A percentile compares a stretch with the other conserved stretches of the same genome.
phyloP scores from a whole-genome alignment of 2,113 vertebrate genomes.

The Neomonachus schauinslandi region DNA sequence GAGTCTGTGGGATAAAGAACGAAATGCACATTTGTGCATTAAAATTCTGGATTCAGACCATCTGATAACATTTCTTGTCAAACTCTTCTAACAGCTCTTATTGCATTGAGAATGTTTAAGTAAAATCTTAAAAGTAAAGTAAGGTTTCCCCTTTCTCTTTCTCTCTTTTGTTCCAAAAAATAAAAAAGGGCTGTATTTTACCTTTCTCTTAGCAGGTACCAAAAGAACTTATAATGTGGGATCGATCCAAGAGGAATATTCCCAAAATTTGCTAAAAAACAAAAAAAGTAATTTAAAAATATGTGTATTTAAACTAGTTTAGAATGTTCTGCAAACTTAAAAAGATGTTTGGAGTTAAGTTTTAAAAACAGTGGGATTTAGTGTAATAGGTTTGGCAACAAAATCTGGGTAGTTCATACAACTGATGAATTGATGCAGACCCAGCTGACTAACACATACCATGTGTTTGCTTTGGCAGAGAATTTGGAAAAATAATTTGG shows the following conservation, averaged over 20 bases:
- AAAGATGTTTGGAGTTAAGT: constrained; percentile 88
- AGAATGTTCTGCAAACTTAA: constrained; percentile 81
- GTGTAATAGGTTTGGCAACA: constrained; percentile 87
- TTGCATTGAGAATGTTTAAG: constrained; percentile 12
- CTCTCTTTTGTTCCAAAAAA: not conserved
- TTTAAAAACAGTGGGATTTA: constrained; percentile 89
- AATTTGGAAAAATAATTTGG: constrained; percentile 90
- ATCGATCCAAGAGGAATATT: constrained; percentile 9
- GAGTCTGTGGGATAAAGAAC: not conserved
- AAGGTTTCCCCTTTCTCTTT: not conserved
- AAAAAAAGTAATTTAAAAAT: constrained; percentile 73
- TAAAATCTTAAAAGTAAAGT: constrained; percentile 17
- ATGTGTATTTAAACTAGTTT: constrained; percentile 73
- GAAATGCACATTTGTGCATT: constrained; percentile 3
- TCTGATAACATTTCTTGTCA: constrained; percentile 49
- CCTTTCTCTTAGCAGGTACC: constrained; percentile 38
- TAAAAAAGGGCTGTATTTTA: not conserved
- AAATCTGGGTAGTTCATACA: constrained; percentile 83
- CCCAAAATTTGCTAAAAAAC: not conserved
- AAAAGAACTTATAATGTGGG: not conserved
- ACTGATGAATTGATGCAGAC: constrained; percentile 84
- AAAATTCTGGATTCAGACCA: constrained; percentile 46
- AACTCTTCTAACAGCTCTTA: not conserved
- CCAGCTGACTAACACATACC: constrained; percentile 86
- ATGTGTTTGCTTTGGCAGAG: constrained; percentile 90